phyloP scores from a whole-genome alignment of 2,888 invertebrate genomes.

The Ophioninae sp. region DNA sequence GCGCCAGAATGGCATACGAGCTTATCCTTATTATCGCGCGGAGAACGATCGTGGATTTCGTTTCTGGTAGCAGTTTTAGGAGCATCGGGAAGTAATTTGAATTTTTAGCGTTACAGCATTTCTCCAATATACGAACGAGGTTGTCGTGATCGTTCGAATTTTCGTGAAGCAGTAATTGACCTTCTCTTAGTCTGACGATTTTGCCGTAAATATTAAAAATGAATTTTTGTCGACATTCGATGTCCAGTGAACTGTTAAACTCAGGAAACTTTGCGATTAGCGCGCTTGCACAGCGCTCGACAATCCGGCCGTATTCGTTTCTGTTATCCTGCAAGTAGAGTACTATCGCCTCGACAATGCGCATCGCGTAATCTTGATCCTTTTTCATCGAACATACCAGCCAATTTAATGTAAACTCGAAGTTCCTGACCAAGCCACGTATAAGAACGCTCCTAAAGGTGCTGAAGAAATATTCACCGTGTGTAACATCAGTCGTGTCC shows the following conservation, averaged over 20 bases:
- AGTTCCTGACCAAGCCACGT: constrained; percentile 69
- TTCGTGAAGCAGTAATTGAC: constrained; percentile 69
- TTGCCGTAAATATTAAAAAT: constrained; percentile 73
- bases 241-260: constrained; percentile 66
- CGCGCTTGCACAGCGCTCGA: constrained; percentile 66
- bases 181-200: constrained; percentile 68
- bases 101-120: constrained; percentile 62
- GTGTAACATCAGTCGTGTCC: constrained; percentile 66
- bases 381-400: constrained; percentile 65
- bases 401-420: constrained; percentile 67
- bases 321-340: constrained; percentile 70
- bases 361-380: constrained; percentile 70
- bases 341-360: constrained; percentile 73
- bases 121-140: constrained; percentile 65
- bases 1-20: constrained; percentile 66
- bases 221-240: constrained; percentile 67
- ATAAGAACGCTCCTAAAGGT: constrained; percentile 74
- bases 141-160: constrained; percentile 61
- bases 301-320: constrained; percentile 51
- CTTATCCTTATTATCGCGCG: constrained; percentile 71
- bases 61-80: constrained; percentile 69
- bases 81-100: constrained; percentile 72
- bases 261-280: constrained; percentile 68
- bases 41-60: constrained; percentile 72
- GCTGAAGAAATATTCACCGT: constrained; percentile 78